Base-by-base conservation (phyloP, 64 coral and sea anemone genomes). In the Stylophora pistillata region DNA sequence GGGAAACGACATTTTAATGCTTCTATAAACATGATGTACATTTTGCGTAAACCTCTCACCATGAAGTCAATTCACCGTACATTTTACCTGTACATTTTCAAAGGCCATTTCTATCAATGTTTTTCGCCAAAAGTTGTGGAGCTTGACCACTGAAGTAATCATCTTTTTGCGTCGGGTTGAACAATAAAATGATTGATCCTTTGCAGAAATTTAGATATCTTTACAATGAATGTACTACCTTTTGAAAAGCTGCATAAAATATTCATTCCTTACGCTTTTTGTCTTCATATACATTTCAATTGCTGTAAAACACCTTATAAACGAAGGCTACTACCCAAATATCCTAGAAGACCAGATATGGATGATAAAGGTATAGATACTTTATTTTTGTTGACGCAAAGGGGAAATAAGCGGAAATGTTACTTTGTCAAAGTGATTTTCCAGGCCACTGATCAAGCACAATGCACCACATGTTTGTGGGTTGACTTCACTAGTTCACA, bases 391-490 rank as follows among this genome's bases (percentile, higher is more conserved):
- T 26, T 26, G 12, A n/a, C 21, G 64, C 13, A 26, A 9, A 68
- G 26, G 10, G n/a, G 29, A 84, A 84, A 84, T 47, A 68, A 70
- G 47, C 15, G 80, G 20, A 11, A 69, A 84, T 84, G 80, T 84
- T 83, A 62, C 80, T 69, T 52, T 83, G 60, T 66, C 20, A 37
- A 69, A 66, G 58, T 83, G n/a, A 83, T 83, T 83, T 83, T 84
- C 80, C 62, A 70, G 61, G 31, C 80, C 61, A 84, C 34, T 84
- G 80, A 84, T 15, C 41, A 1, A 26, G 61, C 69, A 84, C 80
- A 84, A 84, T 84, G 69, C 60, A 64, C 80, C 80, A 84, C 80
- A 84, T 84, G 80, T 84, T 53, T 68, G 62, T 68, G 37, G 31
- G 61, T 79, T 69, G 32, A 53, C 65, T 84, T 55, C 15, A 61